phyloP scores from a whole-genome alignment of 2,797 vertebrate genomes.

The Smutsia gigantea region DNA sequence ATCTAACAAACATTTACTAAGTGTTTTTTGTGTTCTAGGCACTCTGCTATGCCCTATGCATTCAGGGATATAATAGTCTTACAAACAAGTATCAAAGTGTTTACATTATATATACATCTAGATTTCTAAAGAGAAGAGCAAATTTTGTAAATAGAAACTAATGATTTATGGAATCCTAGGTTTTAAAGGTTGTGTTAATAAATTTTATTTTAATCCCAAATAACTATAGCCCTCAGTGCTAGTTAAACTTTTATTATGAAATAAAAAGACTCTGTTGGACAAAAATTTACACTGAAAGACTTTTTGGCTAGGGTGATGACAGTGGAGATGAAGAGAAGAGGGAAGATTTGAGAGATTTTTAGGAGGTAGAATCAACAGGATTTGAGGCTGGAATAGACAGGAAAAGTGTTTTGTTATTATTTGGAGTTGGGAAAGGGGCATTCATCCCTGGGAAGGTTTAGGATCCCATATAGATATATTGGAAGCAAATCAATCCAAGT shows the following conservation, averaged over 20 bases:
- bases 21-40: background rate
- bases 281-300: background rate
- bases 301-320: background rate
- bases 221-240: background rate
- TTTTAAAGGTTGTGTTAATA: background rate
- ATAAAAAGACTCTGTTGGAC: background rate
- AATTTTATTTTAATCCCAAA: background rate
- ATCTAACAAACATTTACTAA: background rate
- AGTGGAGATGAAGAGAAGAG: background rate
- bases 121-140: background rate
- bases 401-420: background rate
- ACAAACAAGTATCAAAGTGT: background rate
- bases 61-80: background rate
- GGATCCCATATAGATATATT: background rate
- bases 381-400: background rate
- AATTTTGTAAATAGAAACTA: background rate
- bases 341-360: background rate
- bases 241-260: conserved; percentile 6
- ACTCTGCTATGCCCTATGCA: background rate
- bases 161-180: background rate
- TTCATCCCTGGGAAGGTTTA: background rate
- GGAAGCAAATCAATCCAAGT: background rate
- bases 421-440: background rate
- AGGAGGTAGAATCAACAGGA: background rate
- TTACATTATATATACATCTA: background rate